Conservation (phyloP, 1,140 invertebrate genomes). For the Drosophila grimshawi region DNA sequence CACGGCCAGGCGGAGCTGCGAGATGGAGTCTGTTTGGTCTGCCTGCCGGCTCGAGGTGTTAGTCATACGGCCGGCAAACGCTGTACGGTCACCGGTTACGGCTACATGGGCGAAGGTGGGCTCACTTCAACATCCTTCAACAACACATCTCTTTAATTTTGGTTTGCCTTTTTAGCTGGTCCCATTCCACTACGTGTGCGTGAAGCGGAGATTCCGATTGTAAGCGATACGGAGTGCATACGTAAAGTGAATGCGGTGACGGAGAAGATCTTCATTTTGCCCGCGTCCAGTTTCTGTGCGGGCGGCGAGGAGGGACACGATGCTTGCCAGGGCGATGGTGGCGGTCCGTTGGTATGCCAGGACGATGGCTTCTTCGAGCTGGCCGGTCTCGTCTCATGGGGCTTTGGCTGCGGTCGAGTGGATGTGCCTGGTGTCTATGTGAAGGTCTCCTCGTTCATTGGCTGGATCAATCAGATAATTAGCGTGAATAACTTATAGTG, state of each 20-base stretch:
- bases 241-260: conserved; percentile 96
- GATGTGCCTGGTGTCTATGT: conserved; percentile 97
- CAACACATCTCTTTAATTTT: background rate
- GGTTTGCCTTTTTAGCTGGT: conserved; percentile 87
- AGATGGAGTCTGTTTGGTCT: conserved; percentile 89
- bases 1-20: conserved; percentile 95
- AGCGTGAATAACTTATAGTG: conserved; percentile 95
- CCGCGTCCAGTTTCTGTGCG: conserved; percentile 96
- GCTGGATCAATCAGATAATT: conserved; percentile 98
- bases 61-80: conserved; percentile 93
- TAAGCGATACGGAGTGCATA: conserved; percentile 95
- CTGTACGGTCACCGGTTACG: conserved; percentile 96
- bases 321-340: conserved; percentile 97
- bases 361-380: conserved; percentile 96
- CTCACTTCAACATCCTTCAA: background rate
- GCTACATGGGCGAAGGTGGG: conserved; percentile 96
- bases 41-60: conserved; percentile 93
- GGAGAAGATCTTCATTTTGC: conserved; percentile 96
- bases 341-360: conserved; percentile 95
- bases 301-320: conserved; percentile 96
- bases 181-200: conserved; percentile 95
- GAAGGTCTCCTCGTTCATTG: conserved; percentile 96
- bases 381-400: conserved; percentile 93
- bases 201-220: conserved; percentile 96
- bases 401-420: conserved; percentile 94